Base-by-base conservation (phyloP, 2,797 vertebrate species). In the Arremon aurantiirostris region DNA sequence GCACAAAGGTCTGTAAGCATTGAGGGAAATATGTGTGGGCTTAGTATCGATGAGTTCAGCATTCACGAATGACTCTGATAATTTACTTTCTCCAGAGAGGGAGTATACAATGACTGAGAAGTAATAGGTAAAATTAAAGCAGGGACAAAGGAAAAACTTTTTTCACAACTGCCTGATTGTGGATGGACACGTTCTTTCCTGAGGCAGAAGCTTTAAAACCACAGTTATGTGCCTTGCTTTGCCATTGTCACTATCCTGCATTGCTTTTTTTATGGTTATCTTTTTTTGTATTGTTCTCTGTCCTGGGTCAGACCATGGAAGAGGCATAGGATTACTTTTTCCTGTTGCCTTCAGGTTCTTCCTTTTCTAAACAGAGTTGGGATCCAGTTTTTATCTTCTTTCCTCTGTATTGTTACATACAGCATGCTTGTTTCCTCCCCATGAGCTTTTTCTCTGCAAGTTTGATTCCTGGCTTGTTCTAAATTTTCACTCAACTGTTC, bases 401-500 rank as follows among this genome's bases (percentile, higher is more conserved):
- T 4, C 8, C 60, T 78, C 30, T 79, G 3, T 63, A 16, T 87
- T 56, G 50, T 79, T 85, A 27, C 21, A 13, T 90, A 27, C 8
- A 35, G 22, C 0, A 0, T 32, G 10, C 34, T 87, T 1, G 0
- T 59, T 92, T 92, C 44, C 13, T 92, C 65, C 39, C 41, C 22
- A 1, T 64, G n/a, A 93, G 50, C 32, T 89, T 92, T 93, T 92
- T 72, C 53, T 89, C 50, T 72, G 80, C 56, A 65, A 35, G 61
- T 91, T 95, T 78, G 84, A 86, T 89, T 95, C 69, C 76, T 75
- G 76, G 42, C 69, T 91, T 61, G 32, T 89, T 94, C 78, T 52
- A 69, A 73, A 37, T 87, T 95, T 90, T 89, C 50, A 61, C 70
- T 90, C 81, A 86, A 22, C 87, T 91, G 59, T 93, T 95, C 82